Percentiles rank a stretch among this genome's conserved stretches.
Conservation (phyloP, 2,888 invertebrate genomes). For the Orthosia gothica region DNA sequence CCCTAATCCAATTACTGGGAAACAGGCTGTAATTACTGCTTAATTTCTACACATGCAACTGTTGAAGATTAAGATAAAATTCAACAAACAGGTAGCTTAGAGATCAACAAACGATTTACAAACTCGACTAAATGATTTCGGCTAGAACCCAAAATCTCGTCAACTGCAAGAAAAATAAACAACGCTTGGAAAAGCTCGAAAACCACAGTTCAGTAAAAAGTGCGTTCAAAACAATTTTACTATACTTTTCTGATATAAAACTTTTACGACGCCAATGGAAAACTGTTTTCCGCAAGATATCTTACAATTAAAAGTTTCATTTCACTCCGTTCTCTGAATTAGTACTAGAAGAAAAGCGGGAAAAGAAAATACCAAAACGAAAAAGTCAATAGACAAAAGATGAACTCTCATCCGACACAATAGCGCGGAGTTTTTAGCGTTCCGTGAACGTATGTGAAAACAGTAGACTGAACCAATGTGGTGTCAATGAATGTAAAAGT, state of each 20-base stretch:
- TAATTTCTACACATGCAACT: too few species aligned
- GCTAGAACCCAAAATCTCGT: too few species aligned
- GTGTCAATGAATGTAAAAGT: too few species aligned
- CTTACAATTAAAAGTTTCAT: conserved; percentile 63
- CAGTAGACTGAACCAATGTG: conserved; percentile 26
- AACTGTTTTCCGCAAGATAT: conserved; percentile 50
- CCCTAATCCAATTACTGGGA: conserved; percentile 7
- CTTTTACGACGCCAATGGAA: conserved; percentile 20
- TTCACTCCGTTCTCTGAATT: conserved; percentile 48
- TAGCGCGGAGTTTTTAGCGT: conserved; percentile 31
- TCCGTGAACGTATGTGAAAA: conserved; percentile 27
- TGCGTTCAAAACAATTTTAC: conserved; percentile 1
- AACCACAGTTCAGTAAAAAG: neutral
- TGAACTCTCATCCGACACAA: conserved; percentile 60
- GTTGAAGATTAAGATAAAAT: neutral
- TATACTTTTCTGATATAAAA: neutral
- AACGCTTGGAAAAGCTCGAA: neutral
- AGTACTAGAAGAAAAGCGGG: conserved; percentile 37
- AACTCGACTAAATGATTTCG: neutral
- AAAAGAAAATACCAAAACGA: conserved; percentile 25
- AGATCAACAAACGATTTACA: neutral
- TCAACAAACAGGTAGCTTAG: neutral
- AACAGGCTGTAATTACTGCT: neutral
- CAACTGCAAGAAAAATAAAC: neutral
- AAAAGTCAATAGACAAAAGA: conserved; percentile 60